phyloP scores from a whole-genome alignment of 1,140 invertebrate species.

The Caenorhabditis brenneri region DNA sequence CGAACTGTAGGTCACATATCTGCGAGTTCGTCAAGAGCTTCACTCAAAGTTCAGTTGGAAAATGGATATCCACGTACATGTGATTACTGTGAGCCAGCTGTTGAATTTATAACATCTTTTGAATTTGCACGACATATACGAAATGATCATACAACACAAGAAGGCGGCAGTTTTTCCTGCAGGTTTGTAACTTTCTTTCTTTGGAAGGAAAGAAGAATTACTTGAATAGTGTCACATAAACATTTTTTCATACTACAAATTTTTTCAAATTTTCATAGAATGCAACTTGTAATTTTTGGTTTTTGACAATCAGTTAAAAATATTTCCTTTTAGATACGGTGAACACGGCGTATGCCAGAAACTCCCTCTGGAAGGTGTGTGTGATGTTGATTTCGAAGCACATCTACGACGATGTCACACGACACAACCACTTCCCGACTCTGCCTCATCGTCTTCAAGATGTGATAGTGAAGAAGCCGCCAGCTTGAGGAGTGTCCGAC shows the following conservation, averaged over 20 bases:
- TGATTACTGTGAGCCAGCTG: slow-evolving; percentile 39
- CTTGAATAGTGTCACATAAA: too few species aligned
- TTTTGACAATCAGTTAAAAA: too few species aligned
- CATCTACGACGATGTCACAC: slow-evolving; percentile 82
- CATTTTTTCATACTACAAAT: too few species aligned
- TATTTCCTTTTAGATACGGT: slow-evolving; percentile 79
- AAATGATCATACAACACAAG: slow-evolving; percentile 82
- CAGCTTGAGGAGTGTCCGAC: slow-evolving; percentile 16
- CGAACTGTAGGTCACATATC: not conserved
- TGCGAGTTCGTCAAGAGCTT: not conserved
- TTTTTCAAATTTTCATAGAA: too few species aligned
- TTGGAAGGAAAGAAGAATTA: too few species aligned
- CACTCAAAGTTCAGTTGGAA: not conserved
- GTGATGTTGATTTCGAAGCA: slow-evolving; percentile 84
- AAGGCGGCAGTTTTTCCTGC: slow-evolving; percentile 83
- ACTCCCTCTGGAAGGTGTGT: slow-evolving; percentile 85
- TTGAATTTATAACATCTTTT: slow-evolving; percentile 33
- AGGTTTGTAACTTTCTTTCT: not conserved
- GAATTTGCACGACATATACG: slow-evolving; percentile 76
- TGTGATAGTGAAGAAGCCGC: slow-evolving; percentile 29
- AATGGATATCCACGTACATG: not conserved
- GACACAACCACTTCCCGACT: not conserved
- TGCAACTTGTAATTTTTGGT: too few species aligned
- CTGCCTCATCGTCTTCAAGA: not conserved
- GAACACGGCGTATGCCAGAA: slow-evolving; percentile 85